phyloP scores from a whole-genome alignment of 1,140 invertebrate species.

The Drosophila rhopaloa region DNA sequence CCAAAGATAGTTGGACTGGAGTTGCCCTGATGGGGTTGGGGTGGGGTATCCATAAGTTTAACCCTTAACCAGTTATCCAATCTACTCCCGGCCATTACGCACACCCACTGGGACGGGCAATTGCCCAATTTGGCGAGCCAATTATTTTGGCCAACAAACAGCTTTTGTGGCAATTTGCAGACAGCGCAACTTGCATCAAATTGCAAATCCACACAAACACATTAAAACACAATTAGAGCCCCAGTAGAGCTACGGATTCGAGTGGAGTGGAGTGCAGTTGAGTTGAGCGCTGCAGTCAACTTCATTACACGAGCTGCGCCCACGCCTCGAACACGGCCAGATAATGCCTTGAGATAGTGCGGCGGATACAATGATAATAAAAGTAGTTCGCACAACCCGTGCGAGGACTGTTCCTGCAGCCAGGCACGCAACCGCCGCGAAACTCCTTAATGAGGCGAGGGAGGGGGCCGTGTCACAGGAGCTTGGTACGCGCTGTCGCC shows the following conservation, averaged over 20 bases:
- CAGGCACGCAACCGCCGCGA: slow-evolving; percentile 62
- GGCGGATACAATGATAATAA: slow-evolving; percentile 59
- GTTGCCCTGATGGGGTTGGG: background rate
- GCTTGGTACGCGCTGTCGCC: slow-evolving; percentile 73
- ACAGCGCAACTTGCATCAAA: slow-evolving; percentile 48
- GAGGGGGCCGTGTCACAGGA: slow-evolving; percentile 25
- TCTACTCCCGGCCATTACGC: slow-evolving; percentile 34
- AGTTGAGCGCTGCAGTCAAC: slow-evolving; percentile 35
- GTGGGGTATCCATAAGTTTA: slow-evolving; percentile 6
- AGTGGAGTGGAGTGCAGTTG: slow-evolving; percentile 22
- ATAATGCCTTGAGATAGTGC: slow-evolving; percentile 54
- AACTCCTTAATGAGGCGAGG: slow-evolving; percentile 58
- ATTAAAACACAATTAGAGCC: slow-evolving; percentile 68
- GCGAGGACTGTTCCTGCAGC: slow-evolving; percentile 39
- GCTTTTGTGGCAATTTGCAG: slow-evolving; percentile 55
- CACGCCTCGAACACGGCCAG: slow-evolving; percentile 55
- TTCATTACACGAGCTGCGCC: slow-evolving; percentile 66
- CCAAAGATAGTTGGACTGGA: no score
- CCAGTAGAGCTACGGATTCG: background rate
- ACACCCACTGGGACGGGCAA: slow-evolving; percentile 45
- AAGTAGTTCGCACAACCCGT: slow-evolving; percentile 31
- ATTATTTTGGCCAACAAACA: slow-evolving; percentile 70
- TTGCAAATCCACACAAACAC: slow-evolving; percentile 47
- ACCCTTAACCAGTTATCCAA: slow-evolving; percentile 51
- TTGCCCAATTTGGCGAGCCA: slow-evolving; percentile 63